These are phyloP conservation scores for Xiphias gladius DNA, from an alignment of 2,113 vertebrate species.

Conservation along the genomic window DNA sequence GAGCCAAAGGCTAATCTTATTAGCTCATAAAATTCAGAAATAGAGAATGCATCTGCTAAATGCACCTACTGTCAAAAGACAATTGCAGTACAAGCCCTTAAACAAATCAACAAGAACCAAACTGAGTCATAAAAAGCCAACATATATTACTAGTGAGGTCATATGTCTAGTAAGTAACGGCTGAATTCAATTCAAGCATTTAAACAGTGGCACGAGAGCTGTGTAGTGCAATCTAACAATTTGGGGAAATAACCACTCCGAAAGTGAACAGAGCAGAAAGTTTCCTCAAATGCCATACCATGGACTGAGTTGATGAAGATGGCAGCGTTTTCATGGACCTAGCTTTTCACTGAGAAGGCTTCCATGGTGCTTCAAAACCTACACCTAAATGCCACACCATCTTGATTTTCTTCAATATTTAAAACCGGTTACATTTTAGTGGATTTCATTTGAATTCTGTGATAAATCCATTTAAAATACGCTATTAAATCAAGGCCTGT, in stretches of 20 bases:
- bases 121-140: slow-evolving; percentile 2
- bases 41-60: background rate
- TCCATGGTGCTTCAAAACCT: background rate
- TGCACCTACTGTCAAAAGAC: slow-evolving; percentile 20
- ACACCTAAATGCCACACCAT: background rate
- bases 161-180: background rate
- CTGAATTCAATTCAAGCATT: slow-evolving; percentile 13
- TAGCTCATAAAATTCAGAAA: slow-evolving; percentile 15
- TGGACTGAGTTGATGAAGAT: background rate
- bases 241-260: slow-evolving; percentile 13
- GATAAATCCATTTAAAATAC: slow-evolving; percentile 42
- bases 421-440: slow-evolving; percentile 35
- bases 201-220: background rate
- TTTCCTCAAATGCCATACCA: slow-evolving; percentile 7
- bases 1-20: slow-evolving; percentile 18
- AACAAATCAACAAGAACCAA: background rate
- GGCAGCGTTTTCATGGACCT: background rate
- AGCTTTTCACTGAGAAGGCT: background rate
- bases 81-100: background rate
- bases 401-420: slow-evolving; percentile 10
- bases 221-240: background rate
- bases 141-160: background rate
- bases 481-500: slow-evolving; percentile 45
- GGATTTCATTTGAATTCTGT: slow-evolving; percentile 26
- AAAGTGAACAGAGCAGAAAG: background rate